Percentiles rank a stretch among this genome's conserved stretches.
Conservation (phyloP, 2,113 vertebrate species). For the Myotis davidii region DNA sequence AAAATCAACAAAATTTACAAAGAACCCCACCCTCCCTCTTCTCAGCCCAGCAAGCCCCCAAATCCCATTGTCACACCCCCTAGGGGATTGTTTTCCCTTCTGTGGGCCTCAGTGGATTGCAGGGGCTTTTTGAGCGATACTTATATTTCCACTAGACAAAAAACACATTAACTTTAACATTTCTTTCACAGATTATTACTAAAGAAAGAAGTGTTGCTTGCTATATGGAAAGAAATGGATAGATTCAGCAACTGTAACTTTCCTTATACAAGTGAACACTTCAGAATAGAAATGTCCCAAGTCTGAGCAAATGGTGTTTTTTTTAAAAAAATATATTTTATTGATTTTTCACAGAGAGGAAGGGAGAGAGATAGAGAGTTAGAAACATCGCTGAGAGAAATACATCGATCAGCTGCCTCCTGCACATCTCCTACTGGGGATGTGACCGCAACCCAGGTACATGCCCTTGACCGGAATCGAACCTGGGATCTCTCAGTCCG, state of each 20-base stretch:
- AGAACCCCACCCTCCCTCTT: constrained; percentile 16
- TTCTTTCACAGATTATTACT: constrained; percentile 44
- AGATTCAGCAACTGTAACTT: constrained; percentile 43
- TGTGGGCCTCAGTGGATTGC: neutral
- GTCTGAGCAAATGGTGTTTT: neutral
- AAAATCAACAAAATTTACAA: constrained; percentile 69
- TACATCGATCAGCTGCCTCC: too few relatives aligned
- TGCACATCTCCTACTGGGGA: too few relatives aligned
- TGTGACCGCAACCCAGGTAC: too few relatives aligned
- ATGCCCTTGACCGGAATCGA: too few relatives aligned
- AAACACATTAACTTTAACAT: constrained; percentile 50
- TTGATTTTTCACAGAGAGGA: too few relatives aligned
- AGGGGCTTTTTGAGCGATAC: constrained; percentile 51
- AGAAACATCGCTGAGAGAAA: too few relatives aligned
- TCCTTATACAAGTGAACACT: constrained; percentile 10
- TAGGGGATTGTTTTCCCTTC: neutral
- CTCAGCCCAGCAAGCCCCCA: constrained; percentile 35
- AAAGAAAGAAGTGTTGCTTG: constrained; percentile 46
- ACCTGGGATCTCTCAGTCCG: too few relatives aligned
- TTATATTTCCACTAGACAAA: constrained; percentile 60
- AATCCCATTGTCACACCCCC: constrained; percentile 49
- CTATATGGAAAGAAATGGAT: constrained; percentile 57
- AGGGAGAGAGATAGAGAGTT: too few relatives aligned
- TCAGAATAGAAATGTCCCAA: constrained; percentile 48
- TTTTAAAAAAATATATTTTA: too few relatives aligned